Conservation (phyloP, 2,888 invertebrate species). For the Carpatolechia fugitivella region DNA sequence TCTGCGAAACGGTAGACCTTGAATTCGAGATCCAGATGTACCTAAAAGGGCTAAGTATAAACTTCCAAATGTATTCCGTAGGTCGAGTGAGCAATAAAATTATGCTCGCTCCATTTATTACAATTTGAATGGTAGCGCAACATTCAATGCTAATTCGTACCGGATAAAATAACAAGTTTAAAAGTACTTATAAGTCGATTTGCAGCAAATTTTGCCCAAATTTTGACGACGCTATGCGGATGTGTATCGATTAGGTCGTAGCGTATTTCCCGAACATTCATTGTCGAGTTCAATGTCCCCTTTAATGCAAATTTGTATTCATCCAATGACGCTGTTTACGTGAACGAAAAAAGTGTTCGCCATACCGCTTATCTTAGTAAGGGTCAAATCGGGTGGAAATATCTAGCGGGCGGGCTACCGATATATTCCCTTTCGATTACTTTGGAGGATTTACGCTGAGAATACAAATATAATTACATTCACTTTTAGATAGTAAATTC, state of each 20-base stretch:
- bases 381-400: not conserved
- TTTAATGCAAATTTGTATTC: slow-evolving; percentile 31
- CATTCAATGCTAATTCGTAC: slow-evolving; percentile 39
- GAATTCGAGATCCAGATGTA: slow-evolving; percentile 3
- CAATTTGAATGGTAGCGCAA: slow-evolving; percentile 30
- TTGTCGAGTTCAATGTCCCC: slow-evolving; percentile 31
- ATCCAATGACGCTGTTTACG: slow-evolving; percentile 17
- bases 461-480: not conserved
- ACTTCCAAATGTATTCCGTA: slow-evolving; percentile 25
- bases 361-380: not conserved
- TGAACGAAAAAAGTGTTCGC: slow-evolving; percentile 8
- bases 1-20: not conserved
- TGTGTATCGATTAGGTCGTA: slow-evolving; percentile 25
- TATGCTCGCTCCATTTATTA: slow-evolving; percentile 36
- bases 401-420: not conserved
- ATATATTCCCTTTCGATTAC: slow-evolving; percentile 1
- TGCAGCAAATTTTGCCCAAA: slow-evolving; percentile 11
- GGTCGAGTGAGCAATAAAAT: slow-evolving; percentile 31
- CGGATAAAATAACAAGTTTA: slow-evolving; percentile 23
- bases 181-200: not conserved
- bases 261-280: slow-evolving; percentile 15
- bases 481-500: not conserved
- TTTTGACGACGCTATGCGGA: slow-evolving; percentile 27
- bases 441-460: not conserved
- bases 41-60: not conserved